These are phyloP conservation scores for Chymomyza amoena DNA, from an alignment of 2,888 invertebrate genomes.

Conservation along the genomic window DNA sequence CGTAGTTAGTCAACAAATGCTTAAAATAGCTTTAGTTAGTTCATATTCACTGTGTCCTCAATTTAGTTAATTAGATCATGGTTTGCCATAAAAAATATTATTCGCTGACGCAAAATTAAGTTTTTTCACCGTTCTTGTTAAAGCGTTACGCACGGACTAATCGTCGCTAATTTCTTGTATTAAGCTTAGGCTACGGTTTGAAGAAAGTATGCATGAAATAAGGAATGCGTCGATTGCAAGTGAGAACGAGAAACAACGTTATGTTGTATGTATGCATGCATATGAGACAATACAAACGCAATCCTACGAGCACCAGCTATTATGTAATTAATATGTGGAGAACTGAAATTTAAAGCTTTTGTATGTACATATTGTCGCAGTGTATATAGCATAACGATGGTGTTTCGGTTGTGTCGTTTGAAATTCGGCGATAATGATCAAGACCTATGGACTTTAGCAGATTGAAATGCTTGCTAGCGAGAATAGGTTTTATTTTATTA, in stretches of 20 bases:
- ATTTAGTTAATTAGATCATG: not conserved
- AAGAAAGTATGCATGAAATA: not conserved
- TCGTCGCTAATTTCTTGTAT: not conserved
- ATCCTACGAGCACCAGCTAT: not conserved
- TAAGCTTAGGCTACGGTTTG: not conserved
- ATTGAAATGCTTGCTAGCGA: not conserved
- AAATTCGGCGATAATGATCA: not conserved
- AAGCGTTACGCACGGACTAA: not conserved
- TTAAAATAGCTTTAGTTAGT: no score
- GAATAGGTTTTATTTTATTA: not conserved
- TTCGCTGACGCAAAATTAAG: not conserved
- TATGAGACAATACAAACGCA: not conserved
- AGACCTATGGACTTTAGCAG: not conserved
- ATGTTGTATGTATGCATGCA: not conserved
- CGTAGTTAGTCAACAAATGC: no score
- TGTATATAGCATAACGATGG: not conserved
- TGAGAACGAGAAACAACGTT: not conserved
- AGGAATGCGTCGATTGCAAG: not conserved
- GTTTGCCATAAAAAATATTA: not conserved
- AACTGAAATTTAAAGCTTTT: not conserved
- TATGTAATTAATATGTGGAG: not conserved
- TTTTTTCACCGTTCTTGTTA: not conserved
- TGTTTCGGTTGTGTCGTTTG: not conserved
- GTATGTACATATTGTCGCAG: not conserved
- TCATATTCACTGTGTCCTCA: not conserved